phyloP scores from a whole-genome alignment of 2,888 invertebrate genomes.

The Poecilobothrus nobilitatus region DNA sequence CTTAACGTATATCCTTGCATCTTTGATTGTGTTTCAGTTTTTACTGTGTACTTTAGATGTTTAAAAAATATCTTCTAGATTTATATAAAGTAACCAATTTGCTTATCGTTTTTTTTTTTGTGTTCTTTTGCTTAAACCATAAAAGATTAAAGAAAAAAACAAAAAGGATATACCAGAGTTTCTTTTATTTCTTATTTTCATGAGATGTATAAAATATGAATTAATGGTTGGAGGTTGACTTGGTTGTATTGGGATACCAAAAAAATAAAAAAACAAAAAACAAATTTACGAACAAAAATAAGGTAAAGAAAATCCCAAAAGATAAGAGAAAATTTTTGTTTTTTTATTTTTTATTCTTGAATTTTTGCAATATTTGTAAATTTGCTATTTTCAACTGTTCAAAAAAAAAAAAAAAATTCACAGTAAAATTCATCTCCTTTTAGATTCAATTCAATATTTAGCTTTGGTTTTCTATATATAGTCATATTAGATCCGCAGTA shows the following conservation, averaged over 20 bases:
- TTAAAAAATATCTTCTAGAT: background rate
- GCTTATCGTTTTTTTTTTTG: background rate
- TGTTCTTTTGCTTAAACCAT: background rate
- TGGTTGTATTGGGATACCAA: background rate
- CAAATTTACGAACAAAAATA: background rate
- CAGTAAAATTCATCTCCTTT: no score
- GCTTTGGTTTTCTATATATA: background rate
- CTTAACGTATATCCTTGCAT: background rate
- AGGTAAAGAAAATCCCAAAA: background rate
- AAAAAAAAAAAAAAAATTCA: no score
- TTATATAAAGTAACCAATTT: conserved; percentile 1
- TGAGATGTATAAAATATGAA: background rate
- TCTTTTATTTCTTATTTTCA: background rate
- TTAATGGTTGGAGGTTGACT: background rate
- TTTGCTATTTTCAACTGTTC: background rate
- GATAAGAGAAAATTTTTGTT: background rate
- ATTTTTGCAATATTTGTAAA: background rate
- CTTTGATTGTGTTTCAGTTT: background rate
- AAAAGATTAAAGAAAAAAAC: background rate
- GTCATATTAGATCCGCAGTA: no score
- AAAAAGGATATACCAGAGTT: background rate
- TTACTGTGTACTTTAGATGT: background rate
- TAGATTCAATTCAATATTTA: no score
- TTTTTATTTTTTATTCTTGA: no score
- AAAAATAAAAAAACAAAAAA: background rate